Conservation (phyloP, 2,797 vertebrate genomes). For the Ambastaia sidthimunki region DNA sequence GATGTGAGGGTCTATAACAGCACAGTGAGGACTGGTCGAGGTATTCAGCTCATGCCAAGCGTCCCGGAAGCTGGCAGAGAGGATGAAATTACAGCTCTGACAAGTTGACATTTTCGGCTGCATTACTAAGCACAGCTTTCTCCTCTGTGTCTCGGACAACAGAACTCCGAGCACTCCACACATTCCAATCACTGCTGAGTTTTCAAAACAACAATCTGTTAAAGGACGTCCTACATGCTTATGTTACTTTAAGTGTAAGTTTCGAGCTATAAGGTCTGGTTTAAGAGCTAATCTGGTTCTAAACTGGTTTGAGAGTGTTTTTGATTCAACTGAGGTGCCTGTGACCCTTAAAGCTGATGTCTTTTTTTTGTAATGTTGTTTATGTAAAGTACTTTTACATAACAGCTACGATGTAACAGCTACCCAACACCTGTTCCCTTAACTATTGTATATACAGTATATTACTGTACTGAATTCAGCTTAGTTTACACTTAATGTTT, state of each 20-base stretch:
- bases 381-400: too few relatives aligned
- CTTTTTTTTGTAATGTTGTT: too few relatives aligned
- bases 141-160: background rate
- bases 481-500: background rate
- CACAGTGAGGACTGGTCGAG: conserved; percentile 27
- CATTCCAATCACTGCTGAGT: conserved; percentile 16
- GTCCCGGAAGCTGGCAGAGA: conserved; percentile 64
- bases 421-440: too few relatives aligned
- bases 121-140: conserved; percentile 24
- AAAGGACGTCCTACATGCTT: background rate
- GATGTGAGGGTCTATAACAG: conserved; percentile 19
- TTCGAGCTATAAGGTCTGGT: background rate
- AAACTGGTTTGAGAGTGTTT: too few relatives aligned
- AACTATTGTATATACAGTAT: too few relatives aligned
- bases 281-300: background rate
- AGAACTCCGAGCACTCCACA: background rate
- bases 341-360: too few relatives aligned
- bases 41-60: conserved; percentile 65
- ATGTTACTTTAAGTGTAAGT: background rate
- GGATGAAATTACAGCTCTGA: conserved; percentile 65
- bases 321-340: too few relatives aligned
- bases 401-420: too few relatives aligned
- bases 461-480: too few relatives aligned
- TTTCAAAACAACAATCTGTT: conserved; percentile 5
- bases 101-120: conserved; percentile 61